Percentiles rank a stretch among this genome's conserved stretches.
Conservation (phyloP, 2,113 vertebrate genomes). For the Lucifuga dentata region DNA sequence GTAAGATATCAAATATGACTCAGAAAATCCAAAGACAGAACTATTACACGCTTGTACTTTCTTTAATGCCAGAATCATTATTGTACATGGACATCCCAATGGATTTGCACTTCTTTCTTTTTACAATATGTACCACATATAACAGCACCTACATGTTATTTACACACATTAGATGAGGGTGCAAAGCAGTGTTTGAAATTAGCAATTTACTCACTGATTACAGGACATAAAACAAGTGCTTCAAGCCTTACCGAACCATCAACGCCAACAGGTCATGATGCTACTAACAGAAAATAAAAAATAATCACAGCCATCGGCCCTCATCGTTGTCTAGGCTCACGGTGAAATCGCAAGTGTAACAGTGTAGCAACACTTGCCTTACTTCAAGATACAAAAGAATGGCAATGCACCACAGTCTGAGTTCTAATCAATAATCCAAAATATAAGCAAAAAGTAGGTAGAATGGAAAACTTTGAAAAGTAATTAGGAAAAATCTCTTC, state of each 20-base stretch:
- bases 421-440: constrained; percentile 14
- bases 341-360: constrained; percentile 46
- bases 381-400: constrained; percentile 13
- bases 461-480: constrained; percentile 14
- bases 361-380: not conserved
- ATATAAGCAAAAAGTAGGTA: constrained; percentile 51
- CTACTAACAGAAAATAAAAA: constrained; percentile 30
- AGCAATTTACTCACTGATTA: constrained; percentile 13
- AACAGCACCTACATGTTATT: constrained; percentile 83
- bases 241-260: constrained; percentile 26
- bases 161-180: constrained; percentile 85
- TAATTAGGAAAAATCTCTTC: constrained; percentile 17
- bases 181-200: constrained; percentile 71
- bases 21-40: constrained; percentile 26
- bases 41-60: constrained; percentile 59
- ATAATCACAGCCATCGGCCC: constrained; percentile 31
- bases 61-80: constrained; percentile 81
- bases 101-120: constrained; percentile 77
- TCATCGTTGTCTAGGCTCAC: constrained; percentile 32
- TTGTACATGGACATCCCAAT: constrained; percentile 77
- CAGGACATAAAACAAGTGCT: constrained; percentile 54
- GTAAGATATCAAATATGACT: not conserved
- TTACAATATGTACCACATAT: constrained; percentile 86
- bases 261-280: constrained; percentile 16
- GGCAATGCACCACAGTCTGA: constrained; percentile 7